These are phyloP conservation scores for Hipposideros larvatus DNA, from an alignment of 2,797 vertebrate genomes.

Conservation along the genomic window DNA sequence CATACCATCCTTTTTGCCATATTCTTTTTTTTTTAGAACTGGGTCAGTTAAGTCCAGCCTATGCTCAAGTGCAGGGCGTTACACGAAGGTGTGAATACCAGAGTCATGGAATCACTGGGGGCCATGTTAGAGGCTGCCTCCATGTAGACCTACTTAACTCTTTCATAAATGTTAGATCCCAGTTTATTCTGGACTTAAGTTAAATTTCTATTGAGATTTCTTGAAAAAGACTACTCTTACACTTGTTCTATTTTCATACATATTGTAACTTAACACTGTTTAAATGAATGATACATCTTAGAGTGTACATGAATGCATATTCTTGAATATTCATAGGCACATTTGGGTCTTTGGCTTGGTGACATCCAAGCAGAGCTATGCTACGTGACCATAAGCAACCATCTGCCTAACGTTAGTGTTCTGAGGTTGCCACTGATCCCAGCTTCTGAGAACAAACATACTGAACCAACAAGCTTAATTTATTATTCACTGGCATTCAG, in stretches of 20 bases:
- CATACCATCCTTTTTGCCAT: neutral
- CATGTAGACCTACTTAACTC: neutral
- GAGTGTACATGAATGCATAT: neutral
- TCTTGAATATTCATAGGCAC: conserved; percentile 49
- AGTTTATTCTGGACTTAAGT: neutral
- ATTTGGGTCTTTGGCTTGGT: neutral
- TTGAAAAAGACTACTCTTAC: neutral
- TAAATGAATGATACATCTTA: neutral
- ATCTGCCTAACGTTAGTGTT: conserved; percentile 25
- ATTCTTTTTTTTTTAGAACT: neutral
- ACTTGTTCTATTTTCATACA: neutral
- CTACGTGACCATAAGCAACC: neutral
- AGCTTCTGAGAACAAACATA: neutral
- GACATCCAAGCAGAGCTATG: neutral
- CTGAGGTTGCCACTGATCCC: neutral
- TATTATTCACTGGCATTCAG: neutral
- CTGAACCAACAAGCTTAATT: neutral
- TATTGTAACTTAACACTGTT: neutral
- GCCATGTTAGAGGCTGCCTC: neutral
- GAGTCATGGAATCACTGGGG: neutral
- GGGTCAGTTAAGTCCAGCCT: neutral
- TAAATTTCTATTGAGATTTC: neutral
- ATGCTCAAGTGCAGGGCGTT: neutral
- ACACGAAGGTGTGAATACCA: neutral
- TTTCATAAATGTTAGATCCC: neutral